These are phyloP conservation scores for Scolopax bukidnonensis DNA, from an alignment of 2,797 vertebrate species.

Conservation along the genomic window DNA sequence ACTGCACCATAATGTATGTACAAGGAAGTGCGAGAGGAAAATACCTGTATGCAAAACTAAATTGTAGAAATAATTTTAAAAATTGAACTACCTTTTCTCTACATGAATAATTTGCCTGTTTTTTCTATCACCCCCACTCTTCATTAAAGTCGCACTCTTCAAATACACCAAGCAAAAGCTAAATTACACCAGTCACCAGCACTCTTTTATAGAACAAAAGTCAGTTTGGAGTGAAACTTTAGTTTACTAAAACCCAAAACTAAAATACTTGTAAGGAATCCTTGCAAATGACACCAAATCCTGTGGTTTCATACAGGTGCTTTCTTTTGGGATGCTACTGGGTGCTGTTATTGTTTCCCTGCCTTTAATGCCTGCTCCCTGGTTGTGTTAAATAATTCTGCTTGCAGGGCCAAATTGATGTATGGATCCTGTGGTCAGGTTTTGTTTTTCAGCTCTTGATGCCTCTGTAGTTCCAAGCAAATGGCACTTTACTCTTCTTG, in stretches of 20 bases:
- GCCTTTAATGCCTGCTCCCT: background rate
- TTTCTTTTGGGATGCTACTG: background rate
- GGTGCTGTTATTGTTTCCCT: background rate
- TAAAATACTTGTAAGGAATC: background rate
- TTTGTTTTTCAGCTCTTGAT: background rate
- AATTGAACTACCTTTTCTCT: background rate
- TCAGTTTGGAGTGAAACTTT: background rate
- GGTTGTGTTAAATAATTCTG: background rate
- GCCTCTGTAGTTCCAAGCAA: background rate
- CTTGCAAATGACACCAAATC: background rate
- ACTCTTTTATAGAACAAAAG: background rate
- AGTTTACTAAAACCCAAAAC: background rate
- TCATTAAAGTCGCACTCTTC: background rate
- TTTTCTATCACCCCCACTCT: background rate
- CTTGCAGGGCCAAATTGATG: background rate
- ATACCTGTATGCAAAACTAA: background rate
- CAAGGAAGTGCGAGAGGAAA: background rate
- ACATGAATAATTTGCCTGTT: background rate
- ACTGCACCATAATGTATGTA: background rate
- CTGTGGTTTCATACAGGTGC: background rate
- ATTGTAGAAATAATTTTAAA: background rate
- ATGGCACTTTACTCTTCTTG: background rate
- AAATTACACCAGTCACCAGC: background rate
- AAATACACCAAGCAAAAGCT: background rate
- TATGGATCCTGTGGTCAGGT: too few relatives aligned